Evolutionary conservation across 92 coral and sea anemone genomes (phyloP).

Genomic region (Hydrozoanthus gracilis): DNA sequence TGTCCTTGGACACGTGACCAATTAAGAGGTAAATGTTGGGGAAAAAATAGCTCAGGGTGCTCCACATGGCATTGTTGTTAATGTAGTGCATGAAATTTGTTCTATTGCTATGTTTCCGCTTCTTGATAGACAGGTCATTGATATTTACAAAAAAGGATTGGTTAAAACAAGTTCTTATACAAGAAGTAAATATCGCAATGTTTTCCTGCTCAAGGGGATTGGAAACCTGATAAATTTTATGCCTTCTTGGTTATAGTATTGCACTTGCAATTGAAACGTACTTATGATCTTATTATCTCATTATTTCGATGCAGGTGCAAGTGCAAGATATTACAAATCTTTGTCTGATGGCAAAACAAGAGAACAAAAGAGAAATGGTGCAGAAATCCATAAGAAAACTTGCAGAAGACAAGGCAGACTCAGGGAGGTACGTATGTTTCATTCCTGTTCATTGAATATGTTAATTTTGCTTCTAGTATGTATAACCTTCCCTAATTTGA

Average conservation of each 20-base stretch:
- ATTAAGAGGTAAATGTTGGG: constrained; percentile 2
- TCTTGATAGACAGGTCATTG: constrained; percentile 17
- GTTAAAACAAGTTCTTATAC: constrained; percentile 4
- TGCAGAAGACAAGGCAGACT: constrained; percentile 32
- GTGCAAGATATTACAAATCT: constrained; percentile 19
- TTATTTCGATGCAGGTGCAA: constrained; percentile 22
- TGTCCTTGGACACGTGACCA: constrained; percentile 15
- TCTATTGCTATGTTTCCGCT: background rate
- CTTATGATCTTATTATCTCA: background rate
- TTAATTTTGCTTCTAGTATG: constrained; percentile 7
- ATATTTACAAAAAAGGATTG: background rate
- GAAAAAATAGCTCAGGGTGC: too few relatives aligned
- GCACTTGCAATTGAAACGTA: constrained; percentile 19
- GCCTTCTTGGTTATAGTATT: constrained; percentile 12
- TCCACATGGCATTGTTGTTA: background rate
- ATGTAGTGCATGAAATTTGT: background rate
- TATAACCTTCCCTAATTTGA: constrained; percentile 15
- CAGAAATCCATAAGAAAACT: constrained; percentile 24
- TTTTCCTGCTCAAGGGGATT: background rate
- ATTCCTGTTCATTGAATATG: constrained; percentile 12
- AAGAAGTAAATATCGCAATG: background rate
- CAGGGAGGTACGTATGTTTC: constrained; percentile 28
- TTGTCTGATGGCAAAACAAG: constrained; percentile 30
- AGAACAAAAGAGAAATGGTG: constrained; percentile 21
- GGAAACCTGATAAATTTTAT: background rate